phyloP scores from a whole-genome alignment of 2,888 invertebrate species.

The Pseudoips prasinana region DNA sequence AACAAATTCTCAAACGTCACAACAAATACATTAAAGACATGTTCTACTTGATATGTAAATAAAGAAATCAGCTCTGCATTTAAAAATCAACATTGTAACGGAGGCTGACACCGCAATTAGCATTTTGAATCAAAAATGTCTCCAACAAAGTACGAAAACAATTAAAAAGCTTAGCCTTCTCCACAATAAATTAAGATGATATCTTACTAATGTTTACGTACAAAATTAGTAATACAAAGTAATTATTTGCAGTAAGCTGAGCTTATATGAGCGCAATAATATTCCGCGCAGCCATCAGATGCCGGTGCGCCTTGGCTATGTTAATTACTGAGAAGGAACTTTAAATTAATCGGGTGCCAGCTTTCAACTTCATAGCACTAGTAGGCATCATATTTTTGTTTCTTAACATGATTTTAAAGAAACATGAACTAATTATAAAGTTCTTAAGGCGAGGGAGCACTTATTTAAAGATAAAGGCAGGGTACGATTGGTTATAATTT shows the following conservation, averaged over 20 bases:
- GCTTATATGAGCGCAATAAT: slow-evolving; percentile 4
- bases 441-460: too few species aligned
- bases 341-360: too few species aligned
- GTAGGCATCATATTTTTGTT: too few species aligned
- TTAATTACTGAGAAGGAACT: too few species aligned
- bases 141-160: slow-evolving; percentile 45
- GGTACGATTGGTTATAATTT: too few species aligned
- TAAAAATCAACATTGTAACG: slow-evolving; percentile 51
- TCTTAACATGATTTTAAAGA: too few species aligned
- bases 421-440: too few species aligned
- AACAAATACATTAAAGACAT: slow-evolving; percentile 5
- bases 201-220: slow-evolving; percentile 53
- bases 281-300: too few species aligned
- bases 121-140: slow-evolving; percentile 35
- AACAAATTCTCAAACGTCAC: slow-evolving; percentile 5
- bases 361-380: too few species aligned
- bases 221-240: slow-evolving; percentile 40
- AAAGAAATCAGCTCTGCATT: slow-evolving; percentile 31
- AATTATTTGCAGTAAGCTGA: slow-evolving; percentile 32
- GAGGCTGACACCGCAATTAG: slow-evolving; percentile 33
- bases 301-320: too few species aligned
- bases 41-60: slow-evolving; percentile 21
- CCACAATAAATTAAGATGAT: slow-evolving; percentile 44
- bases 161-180: slow-evolving; percentile 33
- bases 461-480: too few species aligned